Evolutionary conservation across 2,888 invertebrate species (phyloP), one percentile per base, ranked within the genome.

Genomic region (Resseliella maxima): DNA sequence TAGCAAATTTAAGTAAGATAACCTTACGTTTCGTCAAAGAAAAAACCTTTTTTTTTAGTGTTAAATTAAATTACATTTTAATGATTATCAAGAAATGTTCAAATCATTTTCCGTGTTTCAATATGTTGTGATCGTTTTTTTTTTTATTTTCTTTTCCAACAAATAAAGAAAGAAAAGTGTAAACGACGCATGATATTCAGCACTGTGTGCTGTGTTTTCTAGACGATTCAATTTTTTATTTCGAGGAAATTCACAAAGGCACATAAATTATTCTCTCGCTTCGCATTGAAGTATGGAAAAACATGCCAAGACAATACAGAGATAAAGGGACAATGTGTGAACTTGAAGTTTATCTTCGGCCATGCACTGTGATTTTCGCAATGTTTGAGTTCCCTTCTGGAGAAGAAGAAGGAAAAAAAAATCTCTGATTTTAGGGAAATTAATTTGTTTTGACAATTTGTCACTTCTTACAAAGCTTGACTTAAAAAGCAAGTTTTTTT

Each of bases 201-300:
- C 72, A 72, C 72, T 72, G 31, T 72, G 72, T 72, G 72, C 72
- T 72, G 72, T 59, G n/a, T 59, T 59, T 59, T 24, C 12, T 59
- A 3, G n/a, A n/a, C n/a, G 8, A 6, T 50, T 50, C 8, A 50
- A 18, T 50, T 50, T 50, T 50, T 50, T 50, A 21, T 18, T 50
- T 50, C 50, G 27, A 59, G 24, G 59, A 59, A 59, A 24, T 50
- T 50, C 50, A 27, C 59, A 59, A 24, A 27, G 24, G 12, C 18
- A 72, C 15, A n/a, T 15, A 72, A 72, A 72, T 72, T 31, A 72
- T 10, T 72, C 31, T 72, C 15, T 72, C 72, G 10, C 15, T n/a
- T 72, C 72, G 21, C 72, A 31, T 31, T 72, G 31, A 31, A 8
- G 72, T 35, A 72, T 72, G 72, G 31, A 72, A 72, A 72, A 50